Percentiles rank a stretch among this genome's conserved stretches.
phyloP scores from a whole-genome alignment of 1,140 invertebrate genomes.

The Caenorhabditis tropicalis region DNA sequence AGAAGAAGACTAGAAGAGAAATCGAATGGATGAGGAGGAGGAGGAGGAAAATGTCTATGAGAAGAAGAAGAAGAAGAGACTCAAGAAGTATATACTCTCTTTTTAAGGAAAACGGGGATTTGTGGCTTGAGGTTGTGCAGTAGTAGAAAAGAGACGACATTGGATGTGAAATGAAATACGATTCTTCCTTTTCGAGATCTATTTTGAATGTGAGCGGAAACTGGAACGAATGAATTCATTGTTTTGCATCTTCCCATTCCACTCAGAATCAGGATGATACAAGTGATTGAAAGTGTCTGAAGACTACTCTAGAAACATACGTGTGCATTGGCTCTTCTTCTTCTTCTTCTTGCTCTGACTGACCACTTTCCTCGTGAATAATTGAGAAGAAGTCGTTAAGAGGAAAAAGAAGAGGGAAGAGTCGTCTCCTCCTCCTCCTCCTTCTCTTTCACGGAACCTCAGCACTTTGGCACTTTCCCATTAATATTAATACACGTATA shows the following conservation, averaged over 20 bases:
- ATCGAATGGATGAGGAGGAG: background rate
- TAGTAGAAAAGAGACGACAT: background rate
- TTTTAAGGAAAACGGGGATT: slow-evolving; percentile 5
- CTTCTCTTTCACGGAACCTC: background rate
- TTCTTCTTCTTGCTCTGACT: no score
- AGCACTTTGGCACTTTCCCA: slow-evolving; percentile 4
- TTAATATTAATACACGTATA: slow-evolving; percentile 43
- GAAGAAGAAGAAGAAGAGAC: background rate
- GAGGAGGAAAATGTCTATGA: background rate
- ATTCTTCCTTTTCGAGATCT: slow-evolving; percentile 2
- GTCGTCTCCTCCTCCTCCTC: background rate
- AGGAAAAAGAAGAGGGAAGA: background rate
- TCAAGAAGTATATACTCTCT: background rate
- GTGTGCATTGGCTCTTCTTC: background rate
- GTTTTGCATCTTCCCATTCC: background rate
- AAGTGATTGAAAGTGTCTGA: background rate
- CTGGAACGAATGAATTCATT: background rate
- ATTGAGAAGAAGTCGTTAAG: slow-evolving; percentile 42
- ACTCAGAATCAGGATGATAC: slow-evolving; percentile 4
- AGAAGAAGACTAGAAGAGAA: slow-evolving; percentile 12
- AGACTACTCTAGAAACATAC: background rate
- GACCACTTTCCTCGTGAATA: slow-evolving; percentile 43
- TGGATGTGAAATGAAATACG: slow-evolving; percentile 22
- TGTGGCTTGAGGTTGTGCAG: background rate
- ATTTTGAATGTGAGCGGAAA: background rate